Conservation (phyloP, 35 echinoderm and acorn worm genomes). For the Chiridota heheva region DNA sequence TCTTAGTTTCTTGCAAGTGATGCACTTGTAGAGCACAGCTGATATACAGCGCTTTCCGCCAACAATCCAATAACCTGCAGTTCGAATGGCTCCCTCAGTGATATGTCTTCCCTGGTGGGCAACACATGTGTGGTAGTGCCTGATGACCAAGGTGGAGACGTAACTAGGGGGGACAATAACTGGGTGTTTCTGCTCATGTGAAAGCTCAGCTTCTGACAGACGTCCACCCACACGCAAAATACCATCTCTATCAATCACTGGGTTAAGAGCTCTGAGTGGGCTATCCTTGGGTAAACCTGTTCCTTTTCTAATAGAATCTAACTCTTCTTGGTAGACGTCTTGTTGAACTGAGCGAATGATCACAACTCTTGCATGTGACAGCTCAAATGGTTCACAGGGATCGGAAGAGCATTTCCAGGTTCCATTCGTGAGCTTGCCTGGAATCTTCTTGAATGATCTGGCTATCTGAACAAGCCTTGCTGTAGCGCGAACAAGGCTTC, state of each 20-base stretch:
- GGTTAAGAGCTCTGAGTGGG: background rate
- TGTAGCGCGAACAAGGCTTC: background rate
- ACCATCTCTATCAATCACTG: background rate
- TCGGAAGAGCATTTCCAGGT: background rate
- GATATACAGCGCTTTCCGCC: constrained; percentile 33
- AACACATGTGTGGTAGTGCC: constrained; percentile 22
- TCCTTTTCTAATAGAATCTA: background rate
- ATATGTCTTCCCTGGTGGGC: constrained; percentile 52
- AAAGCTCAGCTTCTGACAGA: background rate
- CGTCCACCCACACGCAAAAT: constrained; percentile 22
- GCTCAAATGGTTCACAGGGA: background rate
- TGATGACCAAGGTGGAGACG: constrained; percentile 16
- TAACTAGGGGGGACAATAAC: background rate
- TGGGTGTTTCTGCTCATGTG: constrained; percentile 1
- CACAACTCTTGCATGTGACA: background rate
- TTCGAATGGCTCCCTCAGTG: background rate
- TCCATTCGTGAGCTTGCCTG: background rate
- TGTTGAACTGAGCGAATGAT: background rate
- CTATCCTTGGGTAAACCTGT: background rate
- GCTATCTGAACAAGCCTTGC: constrained; percentile 17
- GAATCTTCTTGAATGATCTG: background rate
- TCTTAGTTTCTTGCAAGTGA: constrained; percentile 44
- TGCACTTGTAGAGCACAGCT: constrained; percentile 34
- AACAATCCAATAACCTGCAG: constrained; percentile 35
- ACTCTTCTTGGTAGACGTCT: background rate